Evolutionary conservation across 2,113 vertebrate genomes (phyloP), one percentile per base, ranked within the genome.

Genomic region (Prietella phreatophila): DNA sequence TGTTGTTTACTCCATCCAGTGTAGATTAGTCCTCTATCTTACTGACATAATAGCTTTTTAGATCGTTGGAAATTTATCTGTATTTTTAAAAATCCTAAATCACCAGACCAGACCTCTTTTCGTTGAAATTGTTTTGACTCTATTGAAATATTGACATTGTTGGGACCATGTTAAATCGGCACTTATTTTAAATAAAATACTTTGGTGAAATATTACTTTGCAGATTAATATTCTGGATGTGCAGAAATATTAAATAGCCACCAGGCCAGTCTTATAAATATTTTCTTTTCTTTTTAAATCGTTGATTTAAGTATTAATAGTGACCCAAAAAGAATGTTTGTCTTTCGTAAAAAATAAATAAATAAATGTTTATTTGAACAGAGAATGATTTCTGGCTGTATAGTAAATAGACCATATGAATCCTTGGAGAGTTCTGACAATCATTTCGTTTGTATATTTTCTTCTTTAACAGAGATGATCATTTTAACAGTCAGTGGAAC

Each of bases 81-180:
- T 88, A 20, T 88, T 84, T 75, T 67, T 69, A n/a, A 63, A 81
- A 83, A 63, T 73, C 33, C 9, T 75, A 84, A 88, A 65, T 84
- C 67, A 84, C 82, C 71, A 85, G 61, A 69, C 50, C 73, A 85
- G 82, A 84, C 83, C 60, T 87, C 36, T 85, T 67, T 84, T 76
- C 56, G 55, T 55, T 83, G 14, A 61, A 83, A 65, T 87, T 67
- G 47, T 87, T 88, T 88, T 84, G 82, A 88, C 82, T 84, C 8
- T 87, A 53, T 65, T 84, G 25, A 88, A 88, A 80, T 84, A 58
- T 69, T 84, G 73, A 78, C 73, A 84, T 80, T 89, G 88, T 84
- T 87, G 88, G 88, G 88, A 89, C 85, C 85, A 87, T 87, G 88
- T 89, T 87, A 89, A 89, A 87, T 82, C 85, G 86, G 88, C 88